A percentile compares a stretch with the other conserved stretches of the same genome.
Evolutionary conservation across 2,888 invertebrate species (phyloP).

Genomic region (Palloptera scutellata): DNA sequence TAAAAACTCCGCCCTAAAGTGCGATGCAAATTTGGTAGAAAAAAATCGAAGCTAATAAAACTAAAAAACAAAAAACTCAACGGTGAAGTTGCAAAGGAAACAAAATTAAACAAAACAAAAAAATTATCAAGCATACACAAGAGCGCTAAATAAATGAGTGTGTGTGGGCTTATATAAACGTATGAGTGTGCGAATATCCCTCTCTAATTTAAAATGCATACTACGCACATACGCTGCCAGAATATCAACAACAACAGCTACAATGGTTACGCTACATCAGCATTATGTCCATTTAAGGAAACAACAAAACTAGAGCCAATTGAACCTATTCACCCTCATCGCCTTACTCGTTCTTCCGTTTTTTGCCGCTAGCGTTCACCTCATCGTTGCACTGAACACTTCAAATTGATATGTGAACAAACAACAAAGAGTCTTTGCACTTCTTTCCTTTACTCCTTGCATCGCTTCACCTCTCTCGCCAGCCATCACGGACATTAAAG

Average conservation of each 20-base stretch:
- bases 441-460: background rate
- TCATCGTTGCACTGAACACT: too few relatives aligned
- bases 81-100: slow-evolving; percentile 12
- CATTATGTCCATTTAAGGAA: slow-evolving; percentile 37
- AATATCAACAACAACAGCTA: slow-evolving; percentile 1
- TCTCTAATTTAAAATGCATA: slow-evolving; percentile 58
- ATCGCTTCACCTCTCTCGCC: background rate
- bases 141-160: slow-evolving; percentile 40
- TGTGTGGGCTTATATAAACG: background rate
- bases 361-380: too few relatives aligned
- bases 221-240: slow-evolving; percentile 35
- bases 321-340: too few relatives aligned
- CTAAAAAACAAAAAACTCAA: slow-evolving; percentile 35
- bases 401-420: too few relatives aligned
- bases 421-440: background rate
- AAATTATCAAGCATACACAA: slow-evolving; percentile 25
- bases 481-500: background rate
- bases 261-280: slow-evolving; percentile 14
- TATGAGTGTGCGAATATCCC: slow-evolving; percentile 30
- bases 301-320: background rate
- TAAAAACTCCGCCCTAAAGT: slow-evolving; percentile 64
- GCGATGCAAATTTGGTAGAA: background rate
- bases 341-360: too few relatives aligned
- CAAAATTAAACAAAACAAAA: slow-evolving; percentile 3
- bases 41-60: slow-evolving; percentile 35